A percentile compares a stretch with the other conserved stretches of the same genome.
Evolutionary conservation across 2,797 vertebrate species (phyloP).

Genomic region (Trichosurus vulpecula): DNA sequence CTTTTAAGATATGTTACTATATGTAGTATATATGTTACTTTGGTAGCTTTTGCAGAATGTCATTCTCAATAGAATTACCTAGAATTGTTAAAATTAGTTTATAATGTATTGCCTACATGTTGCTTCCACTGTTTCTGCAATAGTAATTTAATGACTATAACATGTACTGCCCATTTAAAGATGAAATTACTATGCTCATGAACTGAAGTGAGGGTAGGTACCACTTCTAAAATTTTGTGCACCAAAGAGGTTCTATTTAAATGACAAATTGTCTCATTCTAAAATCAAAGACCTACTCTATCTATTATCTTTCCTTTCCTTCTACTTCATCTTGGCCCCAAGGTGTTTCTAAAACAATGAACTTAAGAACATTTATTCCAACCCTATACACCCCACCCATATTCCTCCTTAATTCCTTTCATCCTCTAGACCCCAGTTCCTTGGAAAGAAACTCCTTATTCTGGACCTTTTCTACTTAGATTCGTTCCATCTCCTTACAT

Average conservation of each 20-base stretch:
- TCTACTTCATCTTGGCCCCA: not conserved
- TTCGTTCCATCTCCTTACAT: not conserved
- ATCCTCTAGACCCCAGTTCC: not conserved
- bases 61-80: conserved; percentile 23
- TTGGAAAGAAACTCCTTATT: not conserved
- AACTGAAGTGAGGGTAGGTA: not conserved
- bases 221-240: not conserved
- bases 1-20: conserved; percentile 28
- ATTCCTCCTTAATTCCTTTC: not conserved
- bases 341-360: not conserved
- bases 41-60: conserved; percentile 9
- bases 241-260: too few species aligned
- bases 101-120: conserved; percentile 28
- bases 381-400: not conserved
- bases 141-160: not conserved
- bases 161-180: conserved; percentile 11
- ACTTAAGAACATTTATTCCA: not conserved
- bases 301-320: not conserved
- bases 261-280: too few species aligned
- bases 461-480: not conserved
- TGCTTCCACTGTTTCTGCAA: not conserved
- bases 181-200: not conserved
- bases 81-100: not conserved
- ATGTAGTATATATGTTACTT: conserved; percentile 40
- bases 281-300: not conserved